Conservation (phyloP, 1,140 invertebrate species). For the Dreissena rostriformis region DNA sequence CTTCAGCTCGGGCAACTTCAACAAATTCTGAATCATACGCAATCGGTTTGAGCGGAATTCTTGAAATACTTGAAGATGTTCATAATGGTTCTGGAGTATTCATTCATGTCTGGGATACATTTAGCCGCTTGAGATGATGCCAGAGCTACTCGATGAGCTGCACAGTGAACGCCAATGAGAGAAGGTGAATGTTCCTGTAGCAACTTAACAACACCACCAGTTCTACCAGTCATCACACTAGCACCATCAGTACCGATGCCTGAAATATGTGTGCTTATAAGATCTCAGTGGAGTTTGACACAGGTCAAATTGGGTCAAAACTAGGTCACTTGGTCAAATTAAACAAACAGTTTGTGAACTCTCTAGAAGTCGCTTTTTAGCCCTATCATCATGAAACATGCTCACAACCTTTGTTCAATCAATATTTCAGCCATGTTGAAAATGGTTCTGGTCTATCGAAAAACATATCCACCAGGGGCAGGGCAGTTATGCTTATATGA, state of each 20-base stretch:
- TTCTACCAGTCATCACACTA: conserved; percentile 11
- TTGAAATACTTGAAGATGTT: conserved; percentile 48
- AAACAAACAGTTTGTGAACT: too few relatives aligned
- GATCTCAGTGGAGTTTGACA: too few relatives aligned
- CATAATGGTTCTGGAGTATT: conserved; percentile 15
- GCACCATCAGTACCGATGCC: conserved; percentile 32
- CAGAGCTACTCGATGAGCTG: conserved; percentile 45
- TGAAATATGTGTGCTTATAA: too few relatives aligned
- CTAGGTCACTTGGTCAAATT: too few relatives aligned
- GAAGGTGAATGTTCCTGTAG: conserved; percentile 11
- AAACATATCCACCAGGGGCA: not conserved
- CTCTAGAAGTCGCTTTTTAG: too few relatives aligned
- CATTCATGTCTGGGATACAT: conserved; percentile 1
- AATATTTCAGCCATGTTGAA: not conserved
- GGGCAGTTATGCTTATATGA: not conserved
- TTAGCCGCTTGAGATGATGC: conserved; percentile 46
- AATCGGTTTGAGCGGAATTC: conserved; percentile 9
- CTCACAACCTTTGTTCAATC: too few relatives aligned
- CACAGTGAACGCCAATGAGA: conserved; percentile 45
- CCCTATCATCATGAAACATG: too few relatives aligned
- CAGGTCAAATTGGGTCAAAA: too few relatives aligned
- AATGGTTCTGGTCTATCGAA: not conserved
- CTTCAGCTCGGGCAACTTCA: conserved; percentile 5
- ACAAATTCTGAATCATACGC: not conserved
- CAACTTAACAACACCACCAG: conserved; percentile 13